Percentiles rank a stretch among this genome's conserved stretches.
Conservation (phyloP, 2,113 vertebrate genomes). For the Ailurus styani region DNA sequence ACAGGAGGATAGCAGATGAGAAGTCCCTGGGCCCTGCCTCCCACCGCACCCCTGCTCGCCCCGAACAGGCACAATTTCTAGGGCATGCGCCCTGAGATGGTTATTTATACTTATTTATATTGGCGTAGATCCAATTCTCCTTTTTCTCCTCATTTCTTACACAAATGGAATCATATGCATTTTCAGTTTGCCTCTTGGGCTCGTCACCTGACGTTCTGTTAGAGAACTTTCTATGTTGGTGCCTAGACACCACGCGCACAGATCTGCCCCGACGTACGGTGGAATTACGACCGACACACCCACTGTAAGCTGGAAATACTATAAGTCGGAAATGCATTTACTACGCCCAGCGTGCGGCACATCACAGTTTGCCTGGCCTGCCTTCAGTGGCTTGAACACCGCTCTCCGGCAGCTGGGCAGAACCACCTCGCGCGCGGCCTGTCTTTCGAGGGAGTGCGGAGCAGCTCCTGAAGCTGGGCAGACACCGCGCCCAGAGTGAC, state of each 20-base stretch:
- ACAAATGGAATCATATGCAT: not conserved
- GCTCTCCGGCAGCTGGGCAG: not conserved
- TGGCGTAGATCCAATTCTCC: too few species aligned
- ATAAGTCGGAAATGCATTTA: not conserved
- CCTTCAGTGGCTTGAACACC: not conserved
- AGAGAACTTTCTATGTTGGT: not conserved
- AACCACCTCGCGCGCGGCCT: not conserved
- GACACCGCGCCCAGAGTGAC: not conserved
- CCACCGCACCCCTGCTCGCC: fast-evolving
- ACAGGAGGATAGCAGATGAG: not conserved
- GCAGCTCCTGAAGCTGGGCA: fast-evolving
- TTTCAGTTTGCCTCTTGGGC: not conserved
- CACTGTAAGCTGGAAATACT: too few species aligned
- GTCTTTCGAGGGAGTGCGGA: not conserved
- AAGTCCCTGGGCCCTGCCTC: not conserved
- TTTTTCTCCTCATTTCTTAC: not conserved
- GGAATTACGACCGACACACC: not conserved
- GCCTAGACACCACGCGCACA: not conserved
- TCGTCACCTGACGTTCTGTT: too few species aligned
- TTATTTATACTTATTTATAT: not conserved
- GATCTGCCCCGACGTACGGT: not conserved
- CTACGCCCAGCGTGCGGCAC: fast-evolving
- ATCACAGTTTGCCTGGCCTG: not conserved
- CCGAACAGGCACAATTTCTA: not conserved
- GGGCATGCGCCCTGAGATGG: not conserved